These are phyloP conservation scores for Novumbra hubbsi DNA, from an alignment of 2,797 vertebrate genomes.

Conservation along the genomic window DNA sequence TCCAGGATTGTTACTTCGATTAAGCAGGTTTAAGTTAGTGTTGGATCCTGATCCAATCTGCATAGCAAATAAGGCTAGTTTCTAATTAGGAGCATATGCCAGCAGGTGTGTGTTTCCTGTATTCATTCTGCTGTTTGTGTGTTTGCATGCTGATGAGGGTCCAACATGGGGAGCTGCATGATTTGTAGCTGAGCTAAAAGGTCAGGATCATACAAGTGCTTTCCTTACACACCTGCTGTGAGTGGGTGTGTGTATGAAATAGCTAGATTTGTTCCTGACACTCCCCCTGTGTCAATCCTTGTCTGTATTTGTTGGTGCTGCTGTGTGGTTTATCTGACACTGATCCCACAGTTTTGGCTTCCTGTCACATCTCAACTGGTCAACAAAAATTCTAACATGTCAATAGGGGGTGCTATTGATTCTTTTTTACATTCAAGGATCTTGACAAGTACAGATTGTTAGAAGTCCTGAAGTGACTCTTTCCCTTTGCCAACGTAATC, in stretches of 20 bases:
- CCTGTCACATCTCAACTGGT: not conserved
- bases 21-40: not conserved
- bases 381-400: not conserved
- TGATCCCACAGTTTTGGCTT: not conserved
- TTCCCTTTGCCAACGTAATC: not conserved
- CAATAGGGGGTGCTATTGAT: conserved; percentile 14
- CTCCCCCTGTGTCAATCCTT: not conserved
- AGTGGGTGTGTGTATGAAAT: not conserved
- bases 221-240: not conserved
- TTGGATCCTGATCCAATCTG: not conserved
- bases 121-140: conserved; percentile 1
- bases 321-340: not conserved
- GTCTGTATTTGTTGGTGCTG: conserved; percentile 1
- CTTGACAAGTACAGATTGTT: not conserved
- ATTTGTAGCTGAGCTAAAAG: conserved; percentile 12
- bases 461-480: not conserved
- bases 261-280: not conserved
- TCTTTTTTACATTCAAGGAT: not conserved
- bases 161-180: not conserved
- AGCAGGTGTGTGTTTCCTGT: not conserved
- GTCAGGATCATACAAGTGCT: not conserved
- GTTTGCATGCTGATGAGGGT: conserved; percentile 6
- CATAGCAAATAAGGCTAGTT: not conserved
- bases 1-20: too few species aligned
- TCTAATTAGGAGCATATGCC: conserved; percentile 9